Conservation (phyloP, 2,888 invertebrate genomes). For the Drosophila stalkeri region DNA sequence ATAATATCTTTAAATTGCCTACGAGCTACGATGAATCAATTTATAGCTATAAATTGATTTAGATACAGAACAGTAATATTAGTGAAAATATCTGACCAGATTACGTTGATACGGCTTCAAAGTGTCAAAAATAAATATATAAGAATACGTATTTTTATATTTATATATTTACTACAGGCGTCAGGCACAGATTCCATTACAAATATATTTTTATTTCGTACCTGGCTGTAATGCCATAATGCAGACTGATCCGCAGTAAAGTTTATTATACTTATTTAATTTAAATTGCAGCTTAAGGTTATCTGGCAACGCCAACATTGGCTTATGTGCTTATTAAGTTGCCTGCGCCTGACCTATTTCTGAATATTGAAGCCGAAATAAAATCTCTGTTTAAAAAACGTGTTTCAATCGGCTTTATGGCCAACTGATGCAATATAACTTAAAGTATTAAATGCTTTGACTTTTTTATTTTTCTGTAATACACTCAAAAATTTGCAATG, state of each 20-base stretch:
- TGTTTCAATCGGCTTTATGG: background rate
- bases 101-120: background rate
- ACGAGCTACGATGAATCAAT: too few relatives aligned
- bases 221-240: background rate
- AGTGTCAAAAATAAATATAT: background rate
- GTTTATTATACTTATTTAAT: slow-evolving; percentile 3
- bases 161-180: background rate
- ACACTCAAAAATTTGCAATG: slow-evolving; percentile 23
- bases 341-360: slow-evolving; percentile 9
- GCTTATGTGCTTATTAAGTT: slow-evolving; percentile 21
- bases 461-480: background rate
- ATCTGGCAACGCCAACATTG: slow-evolving; percentile 20
- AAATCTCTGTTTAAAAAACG: background rate
- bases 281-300: slow-evolving; percentile 4
- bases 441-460: slow-evolving; percentile 1
- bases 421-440: background rate
- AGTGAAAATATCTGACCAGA: background rate
- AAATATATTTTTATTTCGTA: background rate
- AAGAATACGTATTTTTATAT: background rate
- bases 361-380: background rate
- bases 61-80: background rate
- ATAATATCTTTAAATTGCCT: background rate
- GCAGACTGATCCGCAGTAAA: slow-evolving; percentile 3
- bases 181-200: background rate
- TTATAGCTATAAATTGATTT: background rate